phyloP scores from a whole-genome alignment of 1,140 invertebrate species.

The Pogonus chalceus region DNA sequence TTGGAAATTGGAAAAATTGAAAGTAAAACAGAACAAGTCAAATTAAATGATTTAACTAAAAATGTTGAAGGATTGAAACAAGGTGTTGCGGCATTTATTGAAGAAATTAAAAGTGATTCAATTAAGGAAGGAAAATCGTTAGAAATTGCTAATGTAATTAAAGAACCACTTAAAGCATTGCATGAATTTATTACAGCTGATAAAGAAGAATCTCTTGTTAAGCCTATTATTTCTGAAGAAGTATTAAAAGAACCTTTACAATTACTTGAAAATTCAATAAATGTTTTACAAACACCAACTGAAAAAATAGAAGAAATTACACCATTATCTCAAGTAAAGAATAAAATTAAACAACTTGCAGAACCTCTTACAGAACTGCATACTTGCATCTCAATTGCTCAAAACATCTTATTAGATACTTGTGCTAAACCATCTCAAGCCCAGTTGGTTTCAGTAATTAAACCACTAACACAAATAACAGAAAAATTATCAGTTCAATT shows the following conservation, averaged over 20 bases:
- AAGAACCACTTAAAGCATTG: constrained; percentile 7
- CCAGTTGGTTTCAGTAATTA: not conserved
- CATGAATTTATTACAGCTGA: constrained; percentile 8
- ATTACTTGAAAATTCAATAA: not conserved
- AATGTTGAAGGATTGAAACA: constrained; percentile 3
- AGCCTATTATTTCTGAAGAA: not conserved
- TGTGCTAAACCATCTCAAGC: not conserved
- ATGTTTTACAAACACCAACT: not conserved
- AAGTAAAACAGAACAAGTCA: not conserved
- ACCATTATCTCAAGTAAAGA: not conserved
- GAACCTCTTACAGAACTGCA: constrained; percentile 1
- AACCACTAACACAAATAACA: not conserved
- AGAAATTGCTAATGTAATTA: not conserved
- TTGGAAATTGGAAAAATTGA: too few species aligned
- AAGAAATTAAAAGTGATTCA: not conserved
- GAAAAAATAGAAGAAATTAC: not conserved
- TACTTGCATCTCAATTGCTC: not conserved
- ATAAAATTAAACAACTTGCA: constrained; percentile 8
- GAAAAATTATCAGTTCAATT: not conserved
- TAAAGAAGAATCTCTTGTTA: too few species aligned
- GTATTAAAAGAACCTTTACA: not conserved
- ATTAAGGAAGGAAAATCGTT: not conserved
- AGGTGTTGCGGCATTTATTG: not conserved
- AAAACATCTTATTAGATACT: not conserved
- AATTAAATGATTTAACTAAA: not conserved